A percentile compares a stretch with the other conserved stretches of the same genome.
phyloP scores from a whole-genome alignment of 2,797 vertebrate genomes.

The Malacoraja senta region DNA sequence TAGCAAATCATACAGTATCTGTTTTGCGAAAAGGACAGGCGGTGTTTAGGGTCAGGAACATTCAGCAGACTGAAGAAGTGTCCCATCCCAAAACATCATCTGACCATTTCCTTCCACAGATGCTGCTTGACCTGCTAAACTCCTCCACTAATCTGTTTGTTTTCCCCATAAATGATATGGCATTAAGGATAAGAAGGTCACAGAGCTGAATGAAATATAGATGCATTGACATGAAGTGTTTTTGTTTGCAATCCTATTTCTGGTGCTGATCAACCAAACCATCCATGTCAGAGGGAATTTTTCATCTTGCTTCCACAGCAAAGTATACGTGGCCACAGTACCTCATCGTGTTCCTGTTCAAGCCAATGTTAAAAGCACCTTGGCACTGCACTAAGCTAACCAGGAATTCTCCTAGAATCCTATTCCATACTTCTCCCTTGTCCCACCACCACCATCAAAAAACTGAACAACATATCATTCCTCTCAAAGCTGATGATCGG shows the following conservation, averaged over 20 bases:
- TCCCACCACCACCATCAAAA: background rate
- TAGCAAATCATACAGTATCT: too few relatives aligned
- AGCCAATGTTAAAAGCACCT: background rate
- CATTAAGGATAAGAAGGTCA: background rate
- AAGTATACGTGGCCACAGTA: background rate
- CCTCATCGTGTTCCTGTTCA: background rate
- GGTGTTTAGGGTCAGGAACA: too few relatives aligned
- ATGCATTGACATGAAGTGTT: background rate
- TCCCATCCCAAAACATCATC: too few relatives aligned
- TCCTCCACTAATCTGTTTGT: too few relatives aligned
- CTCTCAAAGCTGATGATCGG: background rate
- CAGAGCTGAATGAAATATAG: background rate
- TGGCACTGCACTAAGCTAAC: background rate
- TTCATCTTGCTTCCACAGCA: background rate
- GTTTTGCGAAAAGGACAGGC: too few relatives aligned
- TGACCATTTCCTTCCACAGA: too few relatives aligned
- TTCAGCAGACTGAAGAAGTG: too few relatives aligned
- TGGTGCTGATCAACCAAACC: background rate
- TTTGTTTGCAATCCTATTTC: background rate
- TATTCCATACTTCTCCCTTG: background rate
- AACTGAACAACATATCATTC: background rate
- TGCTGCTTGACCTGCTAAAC: too few relatives aligned
- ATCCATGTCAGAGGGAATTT: background rate
- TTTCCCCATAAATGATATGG: background rate
- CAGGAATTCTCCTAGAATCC: background rate